Evolutionary conservation across 1,140 invertebrate genomes (phyloP).

Genomic region (Anastrepha obliqua): DNA sequence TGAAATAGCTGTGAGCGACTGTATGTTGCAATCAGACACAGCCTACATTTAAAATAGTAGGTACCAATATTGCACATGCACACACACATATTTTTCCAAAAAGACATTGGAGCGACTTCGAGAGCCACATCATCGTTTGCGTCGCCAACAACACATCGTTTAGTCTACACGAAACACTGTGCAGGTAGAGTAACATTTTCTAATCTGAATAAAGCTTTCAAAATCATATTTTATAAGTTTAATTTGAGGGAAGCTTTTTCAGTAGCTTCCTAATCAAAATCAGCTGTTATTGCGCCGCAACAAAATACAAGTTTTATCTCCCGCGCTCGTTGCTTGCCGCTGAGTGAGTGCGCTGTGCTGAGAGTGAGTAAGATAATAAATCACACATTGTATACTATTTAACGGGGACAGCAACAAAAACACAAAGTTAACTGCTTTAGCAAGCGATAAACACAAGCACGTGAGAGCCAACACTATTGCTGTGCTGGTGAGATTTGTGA

Average conservation of each 20-base stretch:
- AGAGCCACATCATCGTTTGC: too few relatives aligned
- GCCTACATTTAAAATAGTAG: too few relatives aligned
- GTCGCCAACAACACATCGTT: too few relatives aligned
- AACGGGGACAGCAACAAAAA: background rate
- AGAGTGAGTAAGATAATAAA: background rate
- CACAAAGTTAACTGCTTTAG: background rate
- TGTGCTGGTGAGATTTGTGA: background rate
- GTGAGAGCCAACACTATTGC: background rate
- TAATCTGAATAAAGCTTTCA: background rate
- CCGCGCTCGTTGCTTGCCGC: background rate
- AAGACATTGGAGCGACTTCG: too few relatives aligned
- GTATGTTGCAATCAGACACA: too few relatives aligned
- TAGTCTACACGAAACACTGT: too few relatives aligned
- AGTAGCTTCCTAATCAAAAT: background rate
- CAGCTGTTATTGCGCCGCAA: background rate
- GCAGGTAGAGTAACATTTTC: background rate
- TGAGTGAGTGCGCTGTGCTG: background rate
- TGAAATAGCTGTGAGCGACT: too few relatives aligned
- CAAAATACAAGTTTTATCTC: background rate
- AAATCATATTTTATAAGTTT: background rate
- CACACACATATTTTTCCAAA: too few relatives aligned
- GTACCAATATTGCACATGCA: too few relatives aligned
- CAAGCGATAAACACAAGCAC: background rate
- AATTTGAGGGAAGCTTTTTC: background rate
- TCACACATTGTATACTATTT: background rate